Conservation (phyloP, 2,113 vertebrate species). For the Austrofundulus limnaeus region DNA sequence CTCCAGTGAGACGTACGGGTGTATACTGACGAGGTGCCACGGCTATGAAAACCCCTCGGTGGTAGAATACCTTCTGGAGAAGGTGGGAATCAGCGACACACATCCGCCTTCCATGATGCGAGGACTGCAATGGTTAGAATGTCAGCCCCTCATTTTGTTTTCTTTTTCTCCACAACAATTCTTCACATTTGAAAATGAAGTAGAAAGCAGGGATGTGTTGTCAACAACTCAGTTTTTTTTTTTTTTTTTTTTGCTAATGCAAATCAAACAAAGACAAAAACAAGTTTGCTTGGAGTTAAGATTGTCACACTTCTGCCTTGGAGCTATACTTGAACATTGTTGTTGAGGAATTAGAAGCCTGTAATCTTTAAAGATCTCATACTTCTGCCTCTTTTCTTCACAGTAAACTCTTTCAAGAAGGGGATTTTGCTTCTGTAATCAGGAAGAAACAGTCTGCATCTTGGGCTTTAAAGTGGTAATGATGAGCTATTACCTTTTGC, state of each 20-base stretch:
- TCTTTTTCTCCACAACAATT: background rate
- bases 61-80: conserved; percentile 90
- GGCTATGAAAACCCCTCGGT: conserved; percentile 93
- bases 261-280: no score
- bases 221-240: background rate
- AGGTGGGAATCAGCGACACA: conserved; percentile 89
- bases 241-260: no score
- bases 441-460: conserved; percentile 93
- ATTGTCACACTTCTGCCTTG: background rate
- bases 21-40: conserved; percentile 83
- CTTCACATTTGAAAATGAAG: background rate
- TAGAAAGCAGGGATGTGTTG: background rate
- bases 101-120: conserved; percentile 95
- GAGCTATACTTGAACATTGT: background rate
- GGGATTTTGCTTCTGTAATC: conserved; percentile 90
- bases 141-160: background rate
- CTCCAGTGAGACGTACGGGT: conserved; percentile 85
- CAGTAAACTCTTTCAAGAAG: conserved; percentile 90
- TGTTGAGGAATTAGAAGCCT: background rate
- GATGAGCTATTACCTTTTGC: background rate
- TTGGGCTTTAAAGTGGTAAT: conserved; percentile 96
- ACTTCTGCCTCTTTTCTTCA: conserved; percentile 11
- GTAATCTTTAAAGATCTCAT: no score
- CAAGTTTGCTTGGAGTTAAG: no score
- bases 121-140: conserved; percentile 91